phyloP scores from a whole-genome alignment of 2,113 vertebrate species.

The Gnathonemus echidnorhynchus region DNA sequence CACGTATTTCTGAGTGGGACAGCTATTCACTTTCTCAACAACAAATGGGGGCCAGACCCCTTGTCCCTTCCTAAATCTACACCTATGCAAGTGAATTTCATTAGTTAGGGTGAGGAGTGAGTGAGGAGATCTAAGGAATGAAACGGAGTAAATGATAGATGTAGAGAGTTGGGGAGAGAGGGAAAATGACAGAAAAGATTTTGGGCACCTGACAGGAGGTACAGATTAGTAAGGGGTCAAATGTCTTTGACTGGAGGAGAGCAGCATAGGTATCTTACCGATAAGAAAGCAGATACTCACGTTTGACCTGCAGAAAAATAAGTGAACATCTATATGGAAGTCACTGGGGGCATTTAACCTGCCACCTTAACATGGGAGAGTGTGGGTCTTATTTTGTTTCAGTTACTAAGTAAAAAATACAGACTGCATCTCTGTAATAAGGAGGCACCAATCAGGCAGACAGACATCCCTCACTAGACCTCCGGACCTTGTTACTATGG shows the following conservation, averaged over 20 bases:
- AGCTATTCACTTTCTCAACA: constrained; percentile 8
- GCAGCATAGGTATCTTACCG: not conserved
- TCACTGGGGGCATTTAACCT: not conserved
- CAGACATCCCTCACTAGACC: not conserved
- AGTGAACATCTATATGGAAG: not conserved
- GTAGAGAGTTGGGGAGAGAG: not conserved
- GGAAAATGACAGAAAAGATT: not conserved
- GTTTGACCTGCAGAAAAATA: not conserved
- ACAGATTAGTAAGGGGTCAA: not conserved
- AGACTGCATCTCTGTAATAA: not conserved
- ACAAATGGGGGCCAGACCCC: not conserved
- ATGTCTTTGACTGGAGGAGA: not conserved
- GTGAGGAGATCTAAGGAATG: not conserved
- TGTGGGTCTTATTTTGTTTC: not conserved
- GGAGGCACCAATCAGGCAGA: not conserved
- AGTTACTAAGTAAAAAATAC: not conserved
- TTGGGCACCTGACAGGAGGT: not conserved
- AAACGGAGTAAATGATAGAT: not conserved
- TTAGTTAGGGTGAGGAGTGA: not conserved
- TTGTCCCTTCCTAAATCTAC: not conserved
- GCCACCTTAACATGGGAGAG: not conserved
- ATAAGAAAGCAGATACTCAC: not conserved
- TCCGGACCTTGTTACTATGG: not conserved
- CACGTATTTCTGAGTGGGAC: not conserved
- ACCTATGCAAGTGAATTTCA: not conserved